A percentile compares a stretch with the other conserved stretches of the same genome.
These are phyloP conservation scores for Cylas formicarius DNA, from an alignment of 1,140 invertebrate genomes.

Conservation along the genomic window DNA sequence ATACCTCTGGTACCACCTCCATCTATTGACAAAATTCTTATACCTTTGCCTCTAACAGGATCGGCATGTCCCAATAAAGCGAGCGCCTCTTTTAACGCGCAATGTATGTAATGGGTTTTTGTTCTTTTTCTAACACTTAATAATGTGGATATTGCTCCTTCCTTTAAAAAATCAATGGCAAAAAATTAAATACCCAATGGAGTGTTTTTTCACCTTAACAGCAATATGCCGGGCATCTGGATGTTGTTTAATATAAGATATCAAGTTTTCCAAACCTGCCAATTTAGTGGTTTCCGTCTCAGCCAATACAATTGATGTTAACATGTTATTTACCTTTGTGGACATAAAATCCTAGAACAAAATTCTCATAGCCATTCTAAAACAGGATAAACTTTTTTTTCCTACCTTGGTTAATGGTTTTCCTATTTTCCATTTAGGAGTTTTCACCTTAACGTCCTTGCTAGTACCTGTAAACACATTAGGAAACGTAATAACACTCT, in stretches of 20 bases:
- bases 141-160: conserved; percentile 56
- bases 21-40: conserved; percentile 80
- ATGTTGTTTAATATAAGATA: conserved; percentile 61
- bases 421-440: conserved; percentile 34
- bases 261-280: conserved; percentile 42
- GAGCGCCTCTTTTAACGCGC: conserved; percentile 54
- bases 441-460: conserved; percentile 17
- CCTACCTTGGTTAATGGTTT: conserved; percentile 27
- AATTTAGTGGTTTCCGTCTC: conserved; percentile 51
- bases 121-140: conserved; percentile 44
- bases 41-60: conserved; percentile 63
- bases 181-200: no score
- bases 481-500: conserved; percentile 16
- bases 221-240: conserved; percentile 63
- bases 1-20: conserved; percentile 84
- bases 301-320: conserved; percentile 55
- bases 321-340: conserved; percentile 59
- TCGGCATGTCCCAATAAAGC: conserved; percentile 67
- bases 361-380: conserved; percentile 6
- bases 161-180: conserved; percentile 42
- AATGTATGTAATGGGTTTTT: conserved; percentile 43
- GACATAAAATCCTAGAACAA: conserved; percentile 49
- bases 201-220: conserved; percentile 61
- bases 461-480: conserved; percentile 17
- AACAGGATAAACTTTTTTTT: conserved; percentile 6